A percentile compares a stretch with the other conserved stretches of the same genome.
phyloP scores from a whole-genome alignment of 2,888 invertebrate species.

The Dendrolimus pini region DNA sequence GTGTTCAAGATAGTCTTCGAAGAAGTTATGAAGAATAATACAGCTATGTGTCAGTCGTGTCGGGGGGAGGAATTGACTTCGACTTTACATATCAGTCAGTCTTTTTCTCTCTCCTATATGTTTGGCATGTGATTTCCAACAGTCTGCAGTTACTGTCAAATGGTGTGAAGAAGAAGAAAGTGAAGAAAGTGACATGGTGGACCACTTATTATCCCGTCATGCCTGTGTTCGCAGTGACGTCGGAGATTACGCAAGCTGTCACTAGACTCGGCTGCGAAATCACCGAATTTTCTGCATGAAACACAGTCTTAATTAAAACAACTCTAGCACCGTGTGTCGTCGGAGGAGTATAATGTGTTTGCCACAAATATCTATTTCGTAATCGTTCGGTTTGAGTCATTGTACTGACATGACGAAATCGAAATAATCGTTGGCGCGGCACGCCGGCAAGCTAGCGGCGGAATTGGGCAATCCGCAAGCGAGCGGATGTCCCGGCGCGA shows the following conservation, averaged over 20 bases:
- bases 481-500: slow-evolving; percentile 42
- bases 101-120: slow-evolving; percentile 89
- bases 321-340: background rate
- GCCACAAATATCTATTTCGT: slow-evolving; percentile 44
- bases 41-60: slow-evolving; percentile 54
- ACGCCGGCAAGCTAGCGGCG: slow-evolving; percentile 29
- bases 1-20: slow-evolving; percentile 25
- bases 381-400: slow-evolving; percentile 53
- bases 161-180: too few species aligned
- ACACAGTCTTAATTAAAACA: slow-evolving; percentile 24
- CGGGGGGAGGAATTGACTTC: slow-evolving; percentile 82
- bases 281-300: slow-evolving; percentile 68
- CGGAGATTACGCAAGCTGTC: slow-evolving; percentile 71
- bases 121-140: slow-evolving; percentile 62
- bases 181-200: background rate
- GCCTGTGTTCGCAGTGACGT: slow-evolving; percentile 67
- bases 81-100: slow-evolving; percentile 81
- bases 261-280: slow-evolving; percentile 64
- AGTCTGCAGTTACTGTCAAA: slow-evolving; percentile 11
- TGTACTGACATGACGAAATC: slow-evolving; percentile 54
- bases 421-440: slow-evolving; percentile 47
- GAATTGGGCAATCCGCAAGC: slow-evolving; percentile 67
- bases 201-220: slow-evolving; percentile 12
- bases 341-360: slow-evolving; percentile 5
- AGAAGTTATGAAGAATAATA: slow-evolving; percentile 29